Base-by-base conservation (phyloP, 1,140 invertebrate genomes). In the Zaprionus taronus region DNA sequence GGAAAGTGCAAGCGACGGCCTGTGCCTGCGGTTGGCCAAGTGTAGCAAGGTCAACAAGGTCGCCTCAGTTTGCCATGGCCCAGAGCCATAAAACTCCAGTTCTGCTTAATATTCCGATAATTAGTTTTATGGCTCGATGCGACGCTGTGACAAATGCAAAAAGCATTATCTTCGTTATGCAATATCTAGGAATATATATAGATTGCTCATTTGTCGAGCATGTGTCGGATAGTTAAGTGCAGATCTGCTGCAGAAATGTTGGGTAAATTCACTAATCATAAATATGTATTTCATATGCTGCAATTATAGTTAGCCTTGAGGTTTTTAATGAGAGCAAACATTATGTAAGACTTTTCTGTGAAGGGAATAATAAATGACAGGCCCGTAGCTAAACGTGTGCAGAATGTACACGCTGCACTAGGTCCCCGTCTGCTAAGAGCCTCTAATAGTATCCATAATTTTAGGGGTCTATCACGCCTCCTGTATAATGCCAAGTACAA, bases 31-130 rank as follows among this genome's bases (percentile, higher is more conserved):
- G 77, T 81, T 63, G 53, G 47, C 56, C 53, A 90, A 90, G 17
- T 89, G 86, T 90, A 77, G 81, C 85, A 89, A 89, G 85, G 85
- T 85, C 82, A 85, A 28, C 53, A 31, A 31, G 28, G 28, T 31
- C 28, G 60, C 56, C 47, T 36, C 34, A 31, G 34, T 44, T 36
- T 49, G 41, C 15, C 15, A 44, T n/a, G 5, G 15, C 41, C 41
- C 9, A 7, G 17, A 17, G n/a, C n/a, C 36, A 38, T 38, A 38
- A 38, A 38, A 56, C 28, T 63, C 9, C 12, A 47, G 11, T 6
- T 66, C 5, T 66, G 64, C 72, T 67, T 79, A 90, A 84, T 90
- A 79, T 41, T 9, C 49, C 60, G 66, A 84, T 89, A 71, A 84
- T 90, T 77, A 71, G 47, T 74, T 90, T 84, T 81, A 90, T 71